phyloP scores from a whole-genome alignment of 2,113 vertebrate species.

The Acrocephalus kingi region DNA sequence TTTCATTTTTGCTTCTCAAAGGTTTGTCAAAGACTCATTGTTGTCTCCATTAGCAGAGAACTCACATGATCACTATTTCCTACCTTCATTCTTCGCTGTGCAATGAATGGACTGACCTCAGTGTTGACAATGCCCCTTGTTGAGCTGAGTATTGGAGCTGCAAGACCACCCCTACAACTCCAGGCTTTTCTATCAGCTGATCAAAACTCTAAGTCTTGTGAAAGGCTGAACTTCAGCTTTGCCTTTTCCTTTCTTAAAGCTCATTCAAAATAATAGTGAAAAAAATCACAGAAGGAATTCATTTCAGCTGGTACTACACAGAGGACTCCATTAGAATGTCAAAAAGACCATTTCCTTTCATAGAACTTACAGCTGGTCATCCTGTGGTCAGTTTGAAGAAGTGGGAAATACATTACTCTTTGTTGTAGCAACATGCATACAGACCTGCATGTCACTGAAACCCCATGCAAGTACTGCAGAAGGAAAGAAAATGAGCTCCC shows the following conservation, averaged over 20 bases:
- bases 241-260: neutral
- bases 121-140: neutral
- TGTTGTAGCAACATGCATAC: neutral
- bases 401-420: neutral
- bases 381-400: neutral
- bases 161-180: neutral
- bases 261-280: neutral
- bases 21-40: neutral
- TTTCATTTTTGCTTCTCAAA: neutral
- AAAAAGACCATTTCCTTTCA: neutral
- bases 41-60: neutral
- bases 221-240: neutral
- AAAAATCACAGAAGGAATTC: neutral
- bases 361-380: neutral
- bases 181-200: conserved; percentile 11
- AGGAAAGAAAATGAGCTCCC: neutral
- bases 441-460: neutral
- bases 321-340: neutral
- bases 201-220: neutral
- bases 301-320: neutral
- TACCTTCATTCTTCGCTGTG: neutral
- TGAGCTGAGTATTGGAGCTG: neutral
- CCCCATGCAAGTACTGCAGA: neutral
- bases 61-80: neutral
- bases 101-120: neutral